phyloP scores from a whole-genome alignment of 2,888 invertebrate species.

The Spisula solida region DNA sequence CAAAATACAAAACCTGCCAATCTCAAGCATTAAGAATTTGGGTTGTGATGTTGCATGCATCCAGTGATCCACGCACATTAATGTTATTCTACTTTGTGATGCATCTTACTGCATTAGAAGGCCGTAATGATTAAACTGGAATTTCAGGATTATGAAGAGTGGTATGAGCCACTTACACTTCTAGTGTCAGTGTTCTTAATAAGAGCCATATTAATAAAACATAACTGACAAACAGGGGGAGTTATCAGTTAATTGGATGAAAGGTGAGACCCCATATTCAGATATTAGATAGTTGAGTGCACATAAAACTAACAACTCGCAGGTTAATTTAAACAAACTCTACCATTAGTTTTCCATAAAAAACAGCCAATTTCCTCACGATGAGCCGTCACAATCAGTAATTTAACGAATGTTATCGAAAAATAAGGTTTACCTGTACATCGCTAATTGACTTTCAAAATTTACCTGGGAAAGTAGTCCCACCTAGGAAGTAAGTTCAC shows the following conservation, averaged over 20 bases:
- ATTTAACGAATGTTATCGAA: not conserved
- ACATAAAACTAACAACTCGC: not conserved
- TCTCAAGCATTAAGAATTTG: too few species aligned
- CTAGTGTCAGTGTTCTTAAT: too few species aligned
- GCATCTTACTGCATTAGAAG: too few species aligned
- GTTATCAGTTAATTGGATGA: too few species aligned
- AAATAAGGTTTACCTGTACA: conserved; percentile 22
- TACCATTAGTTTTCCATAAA: not conserved
- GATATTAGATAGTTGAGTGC: not conserved
- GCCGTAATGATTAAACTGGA: too few species aligned
- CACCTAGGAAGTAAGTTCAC: conserved; percentile 20
- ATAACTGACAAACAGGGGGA: not conserved
- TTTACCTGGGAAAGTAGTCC: conserved; percentile 49
- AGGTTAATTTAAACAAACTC: not conserved
- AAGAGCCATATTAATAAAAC: too few species aligned
- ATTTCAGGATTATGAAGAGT: too few species aligned
- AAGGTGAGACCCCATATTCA: not conserved
- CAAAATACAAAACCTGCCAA: too few species aligned
- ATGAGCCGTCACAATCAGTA: not conserved
- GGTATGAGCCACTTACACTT: too few species aligned
- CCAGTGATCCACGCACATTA: too few species aligned
- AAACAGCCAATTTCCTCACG: not conserved
- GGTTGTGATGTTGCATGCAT: too few species aligned
- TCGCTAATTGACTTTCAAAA: conserved; percentile 32
- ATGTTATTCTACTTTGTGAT: too few species aligned